Base-by-base conservation (phyloP, 2,113 vertebrate genomes). In the Beaufortia kweichowensis region DNA sequence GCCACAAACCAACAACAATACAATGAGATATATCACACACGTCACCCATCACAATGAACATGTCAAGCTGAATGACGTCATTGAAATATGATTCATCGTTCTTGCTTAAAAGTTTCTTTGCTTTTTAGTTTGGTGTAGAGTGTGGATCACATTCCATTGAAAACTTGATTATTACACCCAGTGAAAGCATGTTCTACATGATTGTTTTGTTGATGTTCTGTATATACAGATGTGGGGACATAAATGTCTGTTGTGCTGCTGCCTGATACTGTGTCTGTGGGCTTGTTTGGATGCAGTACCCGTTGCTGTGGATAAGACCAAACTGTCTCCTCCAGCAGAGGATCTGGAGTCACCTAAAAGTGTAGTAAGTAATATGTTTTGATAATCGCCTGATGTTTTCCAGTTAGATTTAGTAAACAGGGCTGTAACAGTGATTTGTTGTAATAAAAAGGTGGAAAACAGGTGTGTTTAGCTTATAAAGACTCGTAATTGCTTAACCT, bases 231-330 rank as follows among this genome's bases (percentile, higher is more conserved):
- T 95, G 93, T 88, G 82, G 90, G 85, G 85, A 39, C 39, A 74
- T 82, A 83, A 77, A 78, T 75, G 82, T 26, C 0, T 85, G 70
- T 89, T 56, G 81, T 83, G 1, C 59, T 89, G 86, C 73, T 83
- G 89, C 78, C 80, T 93, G 83, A 71, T 93, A 71, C 78, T 90
- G 0, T 94, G 85, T 84, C 62, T 94, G 48, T 89, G 93, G 75
- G 75, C 91, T 76, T 87, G 83, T 77, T 81, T 92, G 61, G 88
- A 94, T 82, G 93, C 95, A 35, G 94, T 98, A 72, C 95, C 96
- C 35, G 95, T 98, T 83, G 91, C 89, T 46, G 89, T 95, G 85
- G 95, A 96, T 86, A 94, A 94, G 83, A 93, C 91, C 69, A 94
- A 94, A 87, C 92, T 92, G 19, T 88, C 91, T 23, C 86, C 88